Base-by-base conservation (phyloP, 2,113 vertebrate species). In the Osmerus eperlanus region DNA sequence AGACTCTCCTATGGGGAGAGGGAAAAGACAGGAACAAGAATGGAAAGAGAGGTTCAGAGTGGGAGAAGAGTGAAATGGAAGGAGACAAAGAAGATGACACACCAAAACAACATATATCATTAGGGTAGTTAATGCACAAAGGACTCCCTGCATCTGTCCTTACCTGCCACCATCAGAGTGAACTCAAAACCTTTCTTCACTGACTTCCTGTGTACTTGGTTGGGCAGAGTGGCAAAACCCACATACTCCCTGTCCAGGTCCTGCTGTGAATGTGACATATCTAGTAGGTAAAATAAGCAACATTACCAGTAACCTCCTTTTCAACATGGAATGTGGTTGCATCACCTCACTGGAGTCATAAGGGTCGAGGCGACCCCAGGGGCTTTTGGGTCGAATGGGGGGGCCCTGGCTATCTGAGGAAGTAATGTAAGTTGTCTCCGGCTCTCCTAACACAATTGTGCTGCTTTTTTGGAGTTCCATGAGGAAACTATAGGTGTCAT, bases 1-100 rank as follows among this genome's bases (percentile, higher is more conserved):
- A 0, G 93, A 92, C 66, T 94, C 94, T 70, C 94, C 94, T 94
- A 70, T 3, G 58, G 21, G 18, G 25, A 63, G 4, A 16, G 18
- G 62, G 7, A 23, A 23, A 21, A 18, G 59, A 61, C 55, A 23
- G 36, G 61, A 41, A 47, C 14, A 68, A 3, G 7, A 8, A 68
- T 25, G 25, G n/a, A 18, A 23, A 68, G 23, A 18, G 16, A 25
- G 15, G 29, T 4, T 15, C 23, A 29, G 21, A 56, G 23, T 14
- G 51, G 14, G 14, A 25, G 11, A 13, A 21, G 15, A 47, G 41
- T 9, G 11, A 12, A 23, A 16, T 18, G 8, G 16, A n/a, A 41
- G 13, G 21, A 15, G 41, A 47, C 41, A 47, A 47, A 47, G 41
- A 47, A 47, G 41, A 47, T 47, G 41, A 47, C 41, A 47, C 41